Evolutionary conservation across 35 echinoderm and acorn worm species (phyloP), one percentile per base, ranked within the genome.

Genomic region (Apostichopus californicus): DNA sequence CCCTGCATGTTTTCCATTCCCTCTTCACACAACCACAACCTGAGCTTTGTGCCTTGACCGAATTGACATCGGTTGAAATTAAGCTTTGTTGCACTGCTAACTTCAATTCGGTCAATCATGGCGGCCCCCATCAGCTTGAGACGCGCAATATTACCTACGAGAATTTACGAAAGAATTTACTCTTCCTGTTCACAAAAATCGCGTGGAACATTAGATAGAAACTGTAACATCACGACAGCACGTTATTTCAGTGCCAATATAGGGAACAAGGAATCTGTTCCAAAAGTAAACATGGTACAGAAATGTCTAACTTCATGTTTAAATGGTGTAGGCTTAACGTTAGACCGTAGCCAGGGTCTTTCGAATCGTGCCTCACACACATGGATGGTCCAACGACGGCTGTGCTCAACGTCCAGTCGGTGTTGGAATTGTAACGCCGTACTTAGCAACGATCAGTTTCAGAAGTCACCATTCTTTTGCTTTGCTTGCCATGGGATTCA

Each of bases 391-490:
- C 8, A 12, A 75, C 14, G 71, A 75, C 14, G 71, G n/a, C 15
- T 85, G 81, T 85, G 81, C 54, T 85, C 81, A 55, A 85, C 81
- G 8, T 85, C 81, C 9, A 54, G 17, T 17, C 12, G 81, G 81
- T 85, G 81, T 52, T 85, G 81, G 81, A 85, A 85, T 14, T 85
- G 81, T 85, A 85, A 85, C 57, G 28, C 81, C 24, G 54, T 9
- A 56, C 5, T 56, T 10, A 85, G 14, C 57, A 20, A 21, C 6
- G 81, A 85, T 58, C 8, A 85, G 58, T 85, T 85, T 12, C 15
- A 58, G 14, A 85, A 85, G 81, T 58, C 54, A 22, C 81, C 81
- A 59, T 85, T 60, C 57, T 85, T 85, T 59, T 85, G 81, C 57
- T n/a, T 25, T 0, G 1, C 9, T 22, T 85, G 81, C 55, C 57